Evolutionary conservation across 2,888 invertebrate species (phyloP).

Genomic region (Kuschelorhynchus macadamiae): DNA sequence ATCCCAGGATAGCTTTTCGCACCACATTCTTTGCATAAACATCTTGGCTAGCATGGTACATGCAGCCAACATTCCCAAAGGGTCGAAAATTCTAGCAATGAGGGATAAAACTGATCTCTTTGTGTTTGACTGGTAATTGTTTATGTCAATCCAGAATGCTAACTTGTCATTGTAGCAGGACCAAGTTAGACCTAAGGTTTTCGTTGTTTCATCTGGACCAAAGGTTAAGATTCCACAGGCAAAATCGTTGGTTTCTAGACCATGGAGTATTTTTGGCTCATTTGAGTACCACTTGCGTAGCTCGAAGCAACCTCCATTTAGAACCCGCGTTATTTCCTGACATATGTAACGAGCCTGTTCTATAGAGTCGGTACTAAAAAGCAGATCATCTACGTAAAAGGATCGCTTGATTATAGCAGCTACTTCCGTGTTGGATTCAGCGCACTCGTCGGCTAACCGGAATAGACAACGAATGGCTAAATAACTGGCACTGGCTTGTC

Average conservation of each 20-base stretch:
- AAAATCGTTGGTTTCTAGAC: neutral
- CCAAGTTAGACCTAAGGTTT: conserved; percentile 20
- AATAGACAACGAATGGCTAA: conserved; percentile 24
- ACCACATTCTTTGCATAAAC: conserved; percentile 27
- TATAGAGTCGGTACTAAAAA: conserved; percentile 20
- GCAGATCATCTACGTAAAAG: conserved; percentile 38
- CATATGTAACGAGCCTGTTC: conserved; percentile 36
- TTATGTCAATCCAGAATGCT: neutral
- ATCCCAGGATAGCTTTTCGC: conserved; percentile 26
- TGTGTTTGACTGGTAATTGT: neutral
- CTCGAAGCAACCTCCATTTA: conserved; percentile 29
- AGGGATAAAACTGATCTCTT: conserved; percentile 33
- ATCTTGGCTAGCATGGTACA: conserved; percentile 23
- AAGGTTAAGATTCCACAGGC: conserved; percentile 1
- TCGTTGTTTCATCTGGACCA: conserved; percentile 5
- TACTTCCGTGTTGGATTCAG: conserved; percentile 27
- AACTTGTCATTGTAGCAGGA: neutral
- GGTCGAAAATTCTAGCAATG: conserved; percentile 24
- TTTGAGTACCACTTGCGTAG: conserved; percentile 21
- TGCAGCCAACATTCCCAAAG: conserved; percentile 22
- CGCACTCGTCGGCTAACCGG: conserved; percentile 17
- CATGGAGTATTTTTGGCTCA: neutral
- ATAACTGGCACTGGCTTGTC: conserved; percentile 7
- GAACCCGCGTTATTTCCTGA: conserved; percentile 20
- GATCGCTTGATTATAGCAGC: conserved; percentile 24